A percentile compares a stretch with the other conserved stretches of the same genome.
These are phyloP conservation scores for crab-eating macaque (Macaca fascicularis) DNA, from an alignment of 2,113 vertebrate genomes.

Conservation along the genomic window DNA sequence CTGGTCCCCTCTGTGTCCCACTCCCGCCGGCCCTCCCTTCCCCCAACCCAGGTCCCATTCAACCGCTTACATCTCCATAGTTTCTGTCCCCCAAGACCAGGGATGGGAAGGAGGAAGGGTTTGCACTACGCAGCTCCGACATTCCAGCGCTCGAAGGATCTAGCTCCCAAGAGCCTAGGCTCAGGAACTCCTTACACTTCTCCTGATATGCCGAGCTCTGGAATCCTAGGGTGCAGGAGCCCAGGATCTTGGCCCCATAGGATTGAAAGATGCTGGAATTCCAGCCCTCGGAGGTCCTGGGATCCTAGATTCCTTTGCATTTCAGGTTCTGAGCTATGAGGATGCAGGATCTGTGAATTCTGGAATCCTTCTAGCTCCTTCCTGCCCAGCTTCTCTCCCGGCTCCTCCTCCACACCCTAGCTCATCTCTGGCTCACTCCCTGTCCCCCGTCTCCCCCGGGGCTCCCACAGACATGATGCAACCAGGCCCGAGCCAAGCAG, in stretches of 20 bases:
- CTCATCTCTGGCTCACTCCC: conserved; percentile 54
- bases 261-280: not conserved
- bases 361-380: not conserved
- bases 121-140: not conserved
- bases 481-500: conserved; percentile 31
- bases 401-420: not conserved
- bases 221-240: not conserved
- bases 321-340: not conserved
- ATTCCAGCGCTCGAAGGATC: not conserved
- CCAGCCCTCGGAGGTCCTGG: not conserved
- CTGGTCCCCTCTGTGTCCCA: not conserved
- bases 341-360: not conserved
- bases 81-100: not conserved
- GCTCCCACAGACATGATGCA: conserved; percentile 74
- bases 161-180: too few species aligned
- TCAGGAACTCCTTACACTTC: not conserved
- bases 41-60: too few species aligned
- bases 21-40: not conserved
- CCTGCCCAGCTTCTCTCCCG: not conserved
- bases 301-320: not conserved
- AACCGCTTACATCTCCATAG: not conserved
- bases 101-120: not conserved
- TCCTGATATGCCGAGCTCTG: not conserved
- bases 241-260: too few species aligned
- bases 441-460: conserved; percentile 43